Conservation (phyloP, 2,113 vertebrate species). For the Alexandromys fortis region DNA sequence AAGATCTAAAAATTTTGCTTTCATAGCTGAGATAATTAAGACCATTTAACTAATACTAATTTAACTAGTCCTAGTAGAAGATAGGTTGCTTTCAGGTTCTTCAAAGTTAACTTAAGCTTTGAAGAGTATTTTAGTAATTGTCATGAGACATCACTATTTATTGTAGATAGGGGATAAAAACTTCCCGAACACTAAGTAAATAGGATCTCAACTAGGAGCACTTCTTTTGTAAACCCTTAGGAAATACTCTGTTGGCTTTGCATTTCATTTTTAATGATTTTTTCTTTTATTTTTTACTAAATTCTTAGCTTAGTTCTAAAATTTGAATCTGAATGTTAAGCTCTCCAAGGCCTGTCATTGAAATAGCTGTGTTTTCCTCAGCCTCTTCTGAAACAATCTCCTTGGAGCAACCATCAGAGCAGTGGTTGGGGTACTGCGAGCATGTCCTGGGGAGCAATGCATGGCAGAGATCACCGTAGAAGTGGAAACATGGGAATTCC, state of each 20-base stretch:
- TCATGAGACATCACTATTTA: neutral
- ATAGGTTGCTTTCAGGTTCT: constrained; percentile 21
- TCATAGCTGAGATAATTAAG: neutral
- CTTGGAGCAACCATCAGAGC: constrained; percentile 96
- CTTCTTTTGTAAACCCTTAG: neutral
- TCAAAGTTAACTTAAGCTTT: constrained; percentile 53
- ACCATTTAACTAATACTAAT: neutral
- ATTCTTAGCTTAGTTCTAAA: neutral
- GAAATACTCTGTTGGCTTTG: neutral
- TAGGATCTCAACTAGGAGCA: neutral
- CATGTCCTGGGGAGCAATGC: constrained; percentile 94
- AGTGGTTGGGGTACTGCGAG: constrained; percentile 96
- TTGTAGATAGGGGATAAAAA: neutral
- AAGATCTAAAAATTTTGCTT: constrained; percentile 42
- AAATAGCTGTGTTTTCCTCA: constrained; percentile 78
- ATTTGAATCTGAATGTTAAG: neutral
- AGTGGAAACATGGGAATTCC: constrained; percentile 93
- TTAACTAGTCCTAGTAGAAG: neutral
- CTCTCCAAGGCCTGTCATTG: constrained; percentile 55
- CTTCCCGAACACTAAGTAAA: neutral
- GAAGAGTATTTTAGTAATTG: neutral
- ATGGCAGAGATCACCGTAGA: constrained; percentile 94
- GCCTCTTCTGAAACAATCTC: constrained; percentile 97
- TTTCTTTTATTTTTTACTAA: neutral
- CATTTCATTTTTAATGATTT: neutral